Evolutionary conservation across 2,113 vertebrate species (phyloP).

Genomic region (Syngnathus floridae): DNA sequence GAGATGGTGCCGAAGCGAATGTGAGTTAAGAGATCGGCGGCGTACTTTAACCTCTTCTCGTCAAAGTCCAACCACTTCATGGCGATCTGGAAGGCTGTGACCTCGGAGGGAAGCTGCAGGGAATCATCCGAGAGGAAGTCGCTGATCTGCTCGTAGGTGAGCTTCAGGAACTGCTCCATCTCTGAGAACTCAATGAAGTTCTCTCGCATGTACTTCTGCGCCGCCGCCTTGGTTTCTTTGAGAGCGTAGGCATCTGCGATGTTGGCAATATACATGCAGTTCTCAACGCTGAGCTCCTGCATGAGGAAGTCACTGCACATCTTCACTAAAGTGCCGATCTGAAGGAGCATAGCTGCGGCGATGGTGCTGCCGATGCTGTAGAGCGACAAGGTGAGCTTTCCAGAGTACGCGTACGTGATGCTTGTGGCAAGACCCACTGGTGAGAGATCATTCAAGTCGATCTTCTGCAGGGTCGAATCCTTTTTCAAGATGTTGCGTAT

Average conservation of each 20-base stretch:
- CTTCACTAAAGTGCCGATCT: constrained; percentile 90
- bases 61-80: constrained; percentile 98
- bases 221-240: constrained; percentile 83
- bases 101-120: constrained; percentile 90
- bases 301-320: constrained; percentile 97
- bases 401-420: constrained; percentile 93
- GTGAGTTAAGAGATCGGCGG: constrained; percentile 84
- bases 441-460: constrained; percentile 89
- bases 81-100: constrained; percentile 96
- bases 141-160: constrained; percentile 97
- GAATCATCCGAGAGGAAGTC: constrained; percentile 93
- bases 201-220: constrained; percentile 93
- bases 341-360: constrained; percentile 85
- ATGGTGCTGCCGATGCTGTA: constrained; percentile 95
- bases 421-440: constrained; percentile 87
- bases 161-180: constrained; percentile 96
- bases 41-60: constrained; percentile 91
- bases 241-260: constrained; percentile 92
- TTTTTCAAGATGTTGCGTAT: constrained; percentile 89
- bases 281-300: constrained; percentile 92
- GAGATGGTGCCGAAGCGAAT: constrained; percentile 96
- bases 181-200: constrained; percentile 99
- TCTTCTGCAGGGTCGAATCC: constrained; percentile 81
- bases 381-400: constrained; percentile 91
- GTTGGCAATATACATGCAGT: constrained; percentile 94